Evolutionary conservation across 2,888 invertebrate species (phyloP).

Genomic region (Caenorhabditis sinica): DNA sequence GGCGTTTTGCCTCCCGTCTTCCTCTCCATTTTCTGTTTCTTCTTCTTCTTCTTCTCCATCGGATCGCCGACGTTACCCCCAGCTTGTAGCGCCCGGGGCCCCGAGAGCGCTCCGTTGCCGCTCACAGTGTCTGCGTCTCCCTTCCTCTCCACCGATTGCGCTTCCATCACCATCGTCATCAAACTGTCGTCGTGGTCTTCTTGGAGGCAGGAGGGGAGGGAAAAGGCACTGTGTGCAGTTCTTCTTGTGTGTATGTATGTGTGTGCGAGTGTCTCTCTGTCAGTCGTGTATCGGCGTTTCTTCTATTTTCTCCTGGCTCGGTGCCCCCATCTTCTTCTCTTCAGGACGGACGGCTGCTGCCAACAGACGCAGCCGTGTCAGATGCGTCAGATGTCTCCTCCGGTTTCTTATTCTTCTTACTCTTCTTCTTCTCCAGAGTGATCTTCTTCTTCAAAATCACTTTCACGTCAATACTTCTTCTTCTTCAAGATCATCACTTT

Average conservation of each 20-base stretch:
- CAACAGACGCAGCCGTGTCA: conserved; percentile 62
- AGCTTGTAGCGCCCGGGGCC: conserved; percentile 5
- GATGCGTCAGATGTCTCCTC: conserved; percentile 65
- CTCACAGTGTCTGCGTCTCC: conserved; percentile 17
- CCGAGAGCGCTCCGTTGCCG: conserved; percentile 7
- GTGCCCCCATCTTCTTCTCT: conserved; percentile 51
- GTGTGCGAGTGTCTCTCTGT: conserved; percentile 22
- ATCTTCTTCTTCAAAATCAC: conserved; percentile 27
- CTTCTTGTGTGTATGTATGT: conserved; percentile 19
- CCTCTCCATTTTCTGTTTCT: conserved; percentile 14
- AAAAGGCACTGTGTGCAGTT: conserved; percentile 59
- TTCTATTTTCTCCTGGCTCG: conserved; percentile 34
- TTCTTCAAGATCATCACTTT: conserved; percentile 3
- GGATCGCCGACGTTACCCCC: conserved; percentile 23
- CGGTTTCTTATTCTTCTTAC: conserved; percentile 51
- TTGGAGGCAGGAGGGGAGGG: neutral
- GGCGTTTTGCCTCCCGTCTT: conserved; percentile 40
- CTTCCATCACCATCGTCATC: conserved; percentile 40
- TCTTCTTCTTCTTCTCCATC: conserved; percentile 33
- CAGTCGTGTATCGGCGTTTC: conserved; percentile 39
- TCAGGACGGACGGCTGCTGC: conserved; percentile 51
- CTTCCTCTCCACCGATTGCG: conserved; percentile 12
- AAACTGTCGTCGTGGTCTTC: conserved; percentile 56
- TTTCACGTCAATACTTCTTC: conserved; percentile 25
- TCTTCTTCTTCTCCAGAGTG: conserved; percentile 12